A percentile compares a stretch with the other conserved stretches of the same genome.
phyloP scores from a whole-genome alignment of 2,888 invertebrate species.

The Caenorhabditis sinica region DNA sequence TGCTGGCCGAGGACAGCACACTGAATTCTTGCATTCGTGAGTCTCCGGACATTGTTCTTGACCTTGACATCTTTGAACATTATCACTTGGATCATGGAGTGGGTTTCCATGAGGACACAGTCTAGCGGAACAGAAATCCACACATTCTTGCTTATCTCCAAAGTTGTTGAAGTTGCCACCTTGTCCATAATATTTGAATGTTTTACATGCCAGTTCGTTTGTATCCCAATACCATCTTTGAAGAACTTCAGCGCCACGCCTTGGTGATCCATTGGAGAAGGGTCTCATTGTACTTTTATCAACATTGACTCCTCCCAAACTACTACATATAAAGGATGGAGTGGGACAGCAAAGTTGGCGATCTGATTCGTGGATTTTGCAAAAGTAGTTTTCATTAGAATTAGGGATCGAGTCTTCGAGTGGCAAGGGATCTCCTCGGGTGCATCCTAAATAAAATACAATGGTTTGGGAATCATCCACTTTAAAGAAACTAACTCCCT shows the following conservation, averaged over 20 bases:
- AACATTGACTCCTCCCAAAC: conserved; percentile 49
- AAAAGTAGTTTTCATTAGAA: conserved; percentile 31
- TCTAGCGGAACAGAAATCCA: conserved; percentile 71
- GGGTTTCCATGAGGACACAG: conserved; percentile 68
- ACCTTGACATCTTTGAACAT: conserved; percentile 68
- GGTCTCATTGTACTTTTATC: conserved; percentile 51
- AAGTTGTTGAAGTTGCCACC: conserved; percentile 83
- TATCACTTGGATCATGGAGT: conserved; percentile 65
- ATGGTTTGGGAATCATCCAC: neutral
- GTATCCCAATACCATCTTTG: conserved; percentile 76
- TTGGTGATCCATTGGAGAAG: conserved; percentile 73
- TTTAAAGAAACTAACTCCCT: conserved; percentile 31
- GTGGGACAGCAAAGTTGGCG: conserved; percentile 56
- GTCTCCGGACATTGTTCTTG: conserved; percentile 75
- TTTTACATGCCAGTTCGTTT: conserved; percentile 67
- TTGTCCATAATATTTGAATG: conserved; percentile 79
- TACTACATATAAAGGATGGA: conserved; percentile 58
- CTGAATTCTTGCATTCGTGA: conserved; percentile 74
- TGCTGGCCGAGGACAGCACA: conserved; percentile 77
- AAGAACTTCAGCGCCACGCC: conserved; percentile 28
- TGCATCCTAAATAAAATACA: conserved; percentile 53
- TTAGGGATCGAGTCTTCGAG: neutral
- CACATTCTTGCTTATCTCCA: conserved; percentile 72
- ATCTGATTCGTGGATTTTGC: conserved; percentile 47
- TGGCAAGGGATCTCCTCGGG: conserved; percentile 37